A percentile compares a stretch with the other conserved stretches of the same genome.
Evolutionary conservation across 2,797 vertebrate genomes (phyloP).

Genomic region (Girardinus metallicus): DNA sequence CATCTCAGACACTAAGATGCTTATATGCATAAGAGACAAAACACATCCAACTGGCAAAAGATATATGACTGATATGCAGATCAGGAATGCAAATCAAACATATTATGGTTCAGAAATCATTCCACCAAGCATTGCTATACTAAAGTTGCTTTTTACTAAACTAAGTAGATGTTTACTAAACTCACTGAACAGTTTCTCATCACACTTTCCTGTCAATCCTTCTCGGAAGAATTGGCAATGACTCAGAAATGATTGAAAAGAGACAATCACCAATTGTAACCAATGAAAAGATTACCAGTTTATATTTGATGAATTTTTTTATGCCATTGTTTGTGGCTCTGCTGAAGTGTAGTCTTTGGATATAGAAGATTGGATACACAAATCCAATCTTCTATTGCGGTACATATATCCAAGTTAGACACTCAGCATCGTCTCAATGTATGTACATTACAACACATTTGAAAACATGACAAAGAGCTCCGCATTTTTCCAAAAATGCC

Average conservation of each 20-base stretch:
- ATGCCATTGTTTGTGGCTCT: not conserved
- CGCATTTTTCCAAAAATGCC: not conserved
- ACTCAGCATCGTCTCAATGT: not conserved
- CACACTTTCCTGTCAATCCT: not conserved
- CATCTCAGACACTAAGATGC: not conserved
- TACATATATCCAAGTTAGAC: not conserved
- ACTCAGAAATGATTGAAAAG: not conserved
- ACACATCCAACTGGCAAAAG: not conserved
- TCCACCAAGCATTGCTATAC: not conserved
- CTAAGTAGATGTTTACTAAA: not conserved
- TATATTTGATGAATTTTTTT: not conserved
- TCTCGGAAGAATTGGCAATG: not conserved
- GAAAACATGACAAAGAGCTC: not conserved
- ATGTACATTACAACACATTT: not conserved
- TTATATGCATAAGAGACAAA: not conserved
- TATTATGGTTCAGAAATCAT: not conserved
- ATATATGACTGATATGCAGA: not conserved
- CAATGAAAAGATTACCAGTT: not conserved
- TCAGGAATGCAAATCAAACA: not conserved
- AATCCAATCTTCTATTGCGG: not conserved
- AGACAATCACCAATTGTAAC: not conserved
- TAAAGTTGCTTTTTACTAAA: not conserved
- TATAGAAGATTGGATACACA: not conserved
- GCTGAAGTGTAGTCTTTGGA: not conserved
- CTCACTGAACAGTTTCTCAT: not conserved